phyloP scores from a whole-genome alignment of 2,113 vertebrate species.

The Salvelinus sp. region DNA sequence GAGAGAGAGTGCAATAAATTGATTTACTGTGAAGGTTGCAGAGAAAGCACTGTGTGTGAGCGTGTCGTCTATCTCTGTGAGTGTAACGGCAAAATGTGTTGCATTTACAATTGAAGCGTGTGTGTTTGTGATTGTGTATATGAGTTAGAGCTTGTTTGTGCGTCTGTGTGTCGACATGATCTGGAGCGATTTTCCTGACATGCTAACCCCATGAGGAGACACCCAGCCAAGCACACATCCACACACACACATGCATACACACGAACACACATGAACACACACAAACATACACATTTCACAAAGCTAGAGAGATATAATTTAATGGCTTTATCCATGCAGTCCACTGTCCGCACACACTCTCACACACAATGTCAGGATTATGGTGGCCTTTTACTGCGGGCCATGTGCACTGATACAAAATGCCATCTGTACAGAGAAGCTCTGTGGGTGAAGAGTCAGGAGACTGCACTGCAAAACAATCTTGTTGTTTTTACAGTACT shows the following conservation, averaged over 20 bases:
- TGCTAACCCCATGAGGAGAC: conserved; percentile 5
- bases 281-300: not conserved
- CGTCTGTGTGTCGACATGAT: not conserved
- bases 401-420: conserved; percentile 5
- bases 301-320: not conserved
- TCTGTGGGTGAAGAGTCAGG: not conserved
- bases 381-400: not conserved
- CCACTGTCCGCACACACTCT: not conserved
- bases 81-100: not conserved
- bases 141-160: not conserved
- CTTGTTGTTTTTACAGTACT: too few species aligned
- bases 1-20: not conserved
- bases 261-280: too few species aligned
- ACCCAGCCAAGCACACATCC: conserved; percentile 10
- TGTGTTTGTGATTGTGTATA: not conserved
- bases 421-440: not conserved
- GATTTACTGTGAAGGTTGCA: not conserved
- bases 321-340: not conserved
- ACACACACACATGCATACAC: not conserved
- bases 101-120: not conserved
- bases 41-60: not conserved
- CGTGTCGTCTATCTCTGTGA: not conserved
- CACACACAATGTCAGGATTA: conserved; percentile 3
- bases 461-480: not conserved
- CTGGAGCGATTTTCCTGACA: conserved; percentile 2